These are phyloP conservation scores for Calvadosia cruxmelitensis DNA, from an alignment of 30 jellyfish, hydroid and myxozoan genomes.

Conservation along the genomic window DNA sequence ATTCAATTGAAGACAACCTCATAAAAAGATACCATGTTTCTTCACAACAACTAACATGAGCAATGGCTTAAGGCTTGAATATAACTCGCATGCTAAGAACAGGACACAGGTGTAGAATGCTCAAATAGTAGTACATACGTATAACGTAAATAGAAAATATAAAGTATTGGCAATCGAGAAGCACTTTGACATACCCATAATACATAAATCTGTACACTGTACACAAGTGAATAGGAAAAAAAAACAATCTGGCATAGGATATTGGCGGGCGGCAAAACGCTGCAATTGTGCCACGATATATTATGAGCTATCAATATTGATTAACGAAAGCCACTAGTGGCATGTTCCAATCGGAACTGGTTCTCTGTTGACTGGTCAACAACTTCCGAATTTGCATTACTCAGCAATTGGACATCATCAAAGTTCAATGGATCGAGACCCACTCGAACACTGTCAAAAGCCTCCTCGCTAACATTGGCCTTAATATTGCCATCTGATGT, in stretches of 20 bases:
- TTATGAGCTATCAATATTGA: not conserved
- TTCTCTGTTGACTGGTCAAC: slow-evolving; percentile 87
- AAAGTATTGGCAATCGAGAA: not conserved
- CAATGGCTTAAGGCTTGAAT: too few relatives aligned
- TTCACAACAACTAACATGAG: too few relatives aligned
- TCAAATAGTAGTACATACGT: too few relatives aligned
- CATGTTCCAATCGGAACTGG: slow-evolving; percentile 68
- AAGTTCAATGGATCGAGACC: slow-evolving; percentile 84
- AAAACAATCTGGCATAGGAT: too few relatives aligned
- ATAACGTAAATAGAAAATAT: too few relatives aligned
- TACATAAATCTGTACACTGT: not conserved
- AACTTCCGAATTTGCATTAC: slow-evolving; percentile 62
- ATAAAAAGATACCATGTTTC: too few relatives aligned
- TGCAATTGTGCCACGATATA: not conserved
- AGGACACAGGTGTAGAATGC: too few relatives aligned
- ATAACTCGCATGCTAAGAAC: too few relatives aligned
- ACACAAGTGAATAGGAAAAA: not conserved
- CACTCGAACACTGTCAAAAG: slow-evolving; percentile 66
- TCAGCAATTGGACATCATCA: slow-evolving; percentile 60
- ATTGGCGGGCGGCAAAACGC: not conserved
- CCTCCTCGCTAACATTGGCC: slow-evolving; percentile 76
- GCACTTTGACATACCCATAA: not conserved
- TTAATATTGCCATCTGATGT: not conserved
- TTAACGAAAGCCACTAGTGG: not conserved
- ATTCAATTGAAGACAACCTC: too few relatives aligned